Percentiles rank a stretch among this genome's conserved stretches.
Conservation (phyloP, 2,113 vertebrate genomes). For the Cyanoliseus patagonus region DNA sequence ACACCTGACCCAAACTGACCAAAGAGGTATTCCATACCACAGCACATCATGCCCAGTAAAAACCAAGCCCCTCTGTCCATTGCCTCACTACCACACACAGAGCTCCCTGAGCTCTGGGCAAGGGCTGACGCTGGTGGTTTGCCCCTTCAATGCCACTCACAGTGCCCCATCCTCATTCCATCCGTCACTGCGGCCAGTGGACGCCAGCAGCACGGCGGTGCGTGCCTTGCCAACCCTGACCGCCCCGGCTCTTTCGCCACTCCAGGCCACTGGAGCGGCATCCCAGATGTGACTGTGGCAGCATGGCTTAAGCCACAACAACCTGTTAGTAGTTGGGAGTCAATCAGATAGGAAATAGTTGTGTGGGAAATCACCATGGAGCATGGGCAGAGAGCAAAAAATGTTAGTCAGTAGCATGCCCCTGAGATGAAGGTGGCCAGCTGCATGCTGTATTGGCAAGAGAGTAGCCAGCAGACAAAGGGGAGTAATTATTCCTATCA, state of each 20-base stretch:
- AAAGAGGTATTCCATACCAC: no score
- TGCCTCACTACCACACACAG: not conserved
- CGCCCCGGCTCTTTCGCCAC: rapidly evolving
- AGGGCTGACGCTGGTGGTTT: not conserved
- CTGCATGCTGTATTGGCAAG: not conserved
- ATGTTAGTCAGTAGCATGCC: rapidly evolving
- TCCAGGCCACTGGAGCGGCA: no score
- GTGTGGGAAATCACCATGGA: not conserved
- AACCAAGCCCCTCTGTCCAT: not conserved
- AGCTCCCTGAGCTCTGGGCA: not conserved
- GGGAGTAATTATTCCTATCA: not conserved
- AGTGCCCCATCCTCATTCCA: no score
- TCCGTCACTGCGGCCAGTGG: no score
- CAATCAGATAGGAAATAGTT: not conserved
- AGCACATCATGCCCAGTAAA: no score
- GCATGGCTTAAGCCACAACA: not conserved
- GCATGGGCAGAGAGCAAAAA: not conserved
- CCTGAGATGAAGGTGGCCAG: not conserved
- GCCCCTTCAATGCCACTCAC: not conserved
- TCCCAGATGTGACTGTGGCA: no score
- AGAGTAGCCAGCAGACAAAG: not conserved
- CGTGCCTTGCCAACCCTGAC: no score
- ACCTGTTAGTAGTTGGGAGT: not conserved
- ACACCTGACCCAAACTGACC: no score
- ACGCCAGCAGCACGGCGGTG: no score